Percentiles rank a stretch among this genome's conserved stretches.
These are phyloP conservation scores for Phymatocera aterrima DNA, from an alignment of 2,888 invertebrate genomes.

Conservation along the genomic window DNA sequence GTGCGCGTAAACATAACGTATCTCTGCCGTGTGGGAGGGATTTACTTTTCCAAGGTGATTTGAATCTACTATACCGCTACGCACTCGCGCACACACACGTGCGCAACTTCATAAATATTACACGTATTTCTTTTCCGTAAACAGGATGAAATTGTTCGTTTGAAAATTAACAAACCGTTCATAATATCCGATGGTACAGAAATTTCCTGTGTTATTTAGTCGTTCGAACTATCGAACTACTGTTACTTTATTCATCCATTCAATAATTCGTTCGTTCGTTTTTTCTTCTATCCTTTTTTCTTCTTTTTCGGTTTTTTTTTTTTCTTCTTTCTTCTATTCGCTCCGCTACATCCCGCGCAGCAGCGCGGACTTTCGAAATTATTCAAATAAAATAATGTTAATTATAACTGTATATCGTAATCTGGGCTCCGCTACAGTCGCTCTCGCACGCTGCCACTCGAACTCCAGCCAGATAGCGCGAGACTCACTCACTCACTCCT, in stretches of 20 bases:
- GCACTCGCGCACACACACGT: too few species aligned
- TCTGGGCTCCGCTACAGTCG: too few species aligned
- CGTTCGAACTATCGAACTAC: not conserved
- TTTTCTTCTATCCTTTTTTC: not conserved
- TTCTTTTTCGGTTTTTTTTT: not conserved
- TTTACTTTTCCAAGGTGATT: constrained; percentile 16
- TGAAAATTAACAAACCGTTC: not conserved
- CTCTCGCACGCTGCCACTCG: not conserved
- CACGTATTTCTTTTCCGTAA: not conserved
- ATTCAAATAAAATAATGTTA: too few species aligned
- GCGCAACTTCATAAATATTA: too few species aligned
- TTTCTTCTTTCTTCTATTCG: too few species aligned
- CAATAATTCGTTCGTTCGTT: not conserved
- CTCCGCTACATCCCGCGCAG: not conserved
- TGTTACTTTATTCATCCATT: not conserved
- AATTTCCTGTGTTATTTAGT: not conserved
- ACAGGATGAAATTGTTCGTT: not conserved
- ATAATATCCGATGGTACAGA: not conserved
- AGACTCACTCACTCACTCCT: too few species aligned
- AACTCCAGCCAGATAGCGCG: not conserved
- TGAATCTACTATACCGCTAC: not conserved
- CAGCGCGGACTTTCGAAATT: too few species aligned
- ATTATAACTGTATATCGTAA: not conserved
- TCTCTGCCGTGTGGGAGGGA: too few species aligned
- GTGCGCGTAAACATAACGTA: too few species aligned